Conservation (phyloP, 1,140 invertebrate species). For the Leptoteleia sp. region DNA sequence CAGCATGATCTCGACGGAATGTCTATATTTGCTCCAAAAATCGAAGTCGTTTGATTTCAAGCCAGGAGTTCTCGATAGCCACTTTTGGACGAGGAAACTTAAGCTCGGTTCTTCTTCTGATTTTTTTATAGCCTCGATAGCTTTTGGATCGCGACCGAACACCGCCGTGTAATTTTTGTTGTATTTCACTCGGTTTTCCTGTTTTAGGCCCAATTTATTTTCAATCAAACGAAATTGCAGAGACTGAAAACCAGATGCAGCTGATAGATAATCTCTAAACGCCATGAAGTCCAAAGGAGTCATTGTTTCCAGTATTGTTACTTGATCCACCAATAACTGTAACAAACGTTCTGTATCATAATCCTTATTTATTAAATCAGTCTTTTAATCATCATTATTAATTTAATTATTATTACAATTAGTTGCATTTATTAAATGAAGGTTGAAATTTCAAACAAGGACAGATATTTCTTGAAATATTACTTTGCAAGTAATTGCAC, state of each 20-base stretch:
- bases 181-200: conserved; percentile 94
- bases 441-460: too few relatives aligned
- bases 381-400: too few relatives aligned
- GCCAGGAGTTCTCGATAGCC: conserved; percentile 97
- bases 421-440: too few relatives aligned
- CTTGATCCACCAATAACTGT: too few relatives aligned
- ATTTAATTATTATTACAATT: too few relatives aligned
- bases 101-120: conserved; percentile 93
- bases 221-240: conserved; percentile 97
- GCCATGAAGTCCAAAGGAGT: conserved; percentile 84
- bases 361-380: too few relatives aligned
- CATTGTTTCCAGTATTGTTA: too few relatives aligned
- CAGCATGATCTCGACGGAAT: conserved; percentile 88
- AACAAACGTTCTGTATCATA: too few relatives aligned
- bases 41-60: conserved; percentile 91
- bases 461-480: too few relatives aligned
- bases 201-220: conserved; percentile 96
- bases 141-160: conserved; percentile 89
- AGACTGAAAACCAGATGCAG: conserved; percentile 98
- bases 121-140: conserved; percentile 86
- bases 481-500: too few relatives aligned
- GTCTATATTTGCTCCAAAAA: conserved; percentile 95
- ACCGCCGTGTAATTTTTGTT: conserved; percentile 95
- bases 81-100: conserved; percentile 91
- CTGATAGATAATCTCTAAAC: conserved; percentile 93